Percentiles rank a stretch among this genome's conserved stretches.
These are phyloP conservation scores for Toxotes jaculatrix DNA, from an alignment of 2,113 vertebrate species.

Conservation along the genomic window DNA sequence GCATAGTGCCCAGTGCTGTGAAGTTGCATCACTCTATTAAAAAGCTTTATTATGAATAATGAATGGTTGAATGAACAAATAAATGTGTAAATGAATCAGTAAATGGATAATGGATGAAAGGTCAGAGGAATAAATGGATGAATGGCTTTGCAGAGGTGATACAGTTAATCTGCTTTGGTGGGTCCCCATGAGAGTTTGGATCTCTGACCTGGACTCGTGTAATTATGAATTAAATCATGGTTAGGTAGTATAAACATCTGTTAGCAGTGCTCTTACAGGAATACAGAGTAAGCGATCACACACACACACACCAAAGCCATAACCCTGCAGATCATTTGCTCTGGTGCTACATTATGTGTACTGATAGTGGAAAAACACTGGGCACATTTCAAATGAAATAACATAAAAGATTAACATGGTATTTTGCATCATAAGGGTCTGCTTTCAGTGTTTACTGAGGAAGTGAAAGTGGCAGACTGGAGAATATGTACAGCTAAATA, in stretches of 20 bases:
- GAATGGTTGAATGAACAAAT: not conserved
- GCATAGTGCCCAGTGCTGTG: not conserved
- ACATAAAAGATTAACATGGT: not conserved
- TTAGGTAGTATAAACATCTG: not conserved
- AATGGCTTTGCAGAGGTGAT: not conserved
- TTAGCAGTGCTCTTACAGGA: not conserved
- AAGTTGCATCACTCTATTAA: not conserved
- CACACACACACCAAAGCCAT: not conserved
- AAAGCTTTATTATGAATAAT: not conserved
- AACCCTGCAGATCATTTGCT: no score
- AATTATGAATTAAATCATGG: constrained; percentile 40
- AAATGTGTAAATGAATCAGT: not conserved
- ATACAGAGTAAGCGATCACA: constrained; percentile 1
- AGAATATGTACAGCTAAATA: not conserved
- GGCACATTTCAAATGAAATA: not conserved
- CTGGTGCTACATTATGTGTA: not conserved
- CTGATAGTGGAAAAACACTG: not conserved
- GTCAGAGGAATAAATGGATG: not conserved
- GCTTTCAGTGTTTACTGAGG: not conserved
- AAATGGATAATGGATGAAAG: constrained; percentile 9
- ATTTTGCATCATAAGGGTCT: not conserved
- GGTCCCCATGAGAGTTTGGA: not conserved
- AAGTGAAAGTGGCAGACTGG: not conserved
- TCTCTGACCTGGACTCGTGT: not conserved
- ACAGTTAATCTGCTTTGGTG: not conserved